A percentile compares a stretch with the other conserved stretches of the same genome.
Evolutionary conservation across 2,113 vertebrate genomes (phyloP).

Genomic region (Upupa epops): DNA sequence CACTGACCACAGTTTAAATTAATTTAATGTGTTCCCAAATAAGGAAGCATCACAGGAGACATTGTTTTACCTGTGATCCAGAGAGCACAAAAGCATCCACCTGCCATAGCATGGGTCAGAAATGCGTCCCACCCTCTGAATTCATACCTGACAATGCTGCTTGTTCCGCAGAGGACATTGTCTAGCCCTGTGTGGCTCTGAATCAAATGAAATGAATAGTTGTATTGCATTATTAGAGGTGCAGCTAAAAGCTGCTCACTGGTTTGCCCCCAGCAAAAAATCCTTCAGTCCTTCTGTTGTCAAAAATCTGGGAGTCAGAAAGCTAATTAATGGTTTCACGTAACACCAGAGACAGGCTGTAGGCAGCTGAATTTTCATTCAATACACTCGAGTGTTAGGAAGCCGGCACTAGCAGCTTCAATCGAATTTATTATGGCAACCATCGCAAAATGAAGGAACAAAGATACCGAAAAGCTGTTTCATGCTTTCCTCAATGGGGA

Average conservation of each 20-base stretch:
- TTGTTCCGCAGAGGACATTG: background rate
- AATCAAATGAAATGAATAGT: conserved; percentile 58
- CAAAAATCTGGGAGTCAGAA: conserved; percentile 31
- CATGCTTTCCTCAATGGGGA: background rate
- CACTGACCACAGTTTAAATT: background rate
- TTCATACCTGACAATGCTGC: background rate
- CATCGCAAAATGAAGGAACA: background rate
- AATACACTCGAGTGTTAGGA: background rate
- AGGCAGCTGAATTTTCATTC: conserved; percentile 12
- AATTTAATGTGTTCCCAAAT: background rate
- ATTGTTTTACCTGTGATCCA: background rate
- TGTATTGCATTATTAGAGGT: conserved; percentile 49
- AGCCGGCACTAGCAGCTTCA: background rate
- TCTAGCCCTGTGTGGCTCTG: conserved; percentile 14
- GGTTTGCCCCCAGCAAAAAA: conserved; percentile 30
- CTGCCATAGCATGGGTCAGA: background rate
- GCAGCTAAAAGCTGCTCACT: conserved; percentile 22
- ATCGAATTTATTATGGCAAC: background rate
- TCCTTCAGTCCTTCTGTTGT: background rate
- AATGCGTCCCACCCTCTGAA: conserved; percentile 18
- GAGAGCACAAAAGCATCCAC: background rate
- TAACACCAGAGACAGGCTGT: background rate
- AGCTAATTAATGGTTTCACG: conserved; percentile 49
- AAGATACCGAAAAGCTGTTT: background rate
- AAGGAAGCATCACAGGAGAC: background rate